Evolutionary conservation across 2,888 invertebrate genomes (phyloP), one percentile per base, ranked within the genome.

Genomic region (Lampropteryx suffumata): DNA sequence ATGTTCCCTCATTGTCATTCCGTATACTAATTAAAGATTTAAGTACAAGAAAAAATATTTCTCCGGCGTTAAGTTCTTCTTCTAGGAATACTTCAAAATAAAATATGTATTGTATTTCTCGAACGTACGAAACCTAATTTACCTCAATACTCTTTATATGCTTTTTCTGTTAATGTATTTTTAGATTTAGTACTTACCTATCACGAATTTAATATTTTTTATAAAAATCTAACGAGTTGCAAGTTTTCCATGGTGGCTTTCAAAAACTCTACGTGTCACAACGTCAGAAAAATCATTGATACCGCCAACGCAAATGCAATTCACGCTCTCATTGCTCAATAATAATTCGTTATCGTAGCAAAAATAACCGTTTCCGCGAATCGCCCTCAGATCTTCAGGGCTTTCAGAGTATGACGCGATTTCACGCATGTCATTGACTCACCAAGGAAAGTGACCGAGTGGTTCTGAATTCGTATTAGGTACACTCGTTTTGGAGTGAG

Each of bases 391-490:
- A 58, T 53, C 45, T 57, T 52, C 49, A 58, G 50, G 41, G 55
- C 54, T 61, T 47, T 64, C 50, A 50, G 59, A 57, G 57, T 49
- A 62, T 57, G 56, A 62, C 53, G 56, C 47, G 57, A 57, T 63
- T 69, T 74, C 74, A 73, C 71, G 66, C 69, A 64, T 79, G 83
- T 82, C 82, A 84, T 84, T 89, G 89, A 88, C 81, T 86, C 85
- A 85, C 71, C 69, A 77, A 69, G 77, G 76, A 84, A 84, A 84
- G 82, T 86, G 88, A 82, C 83, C 80, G 84, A 79, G 71, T 79
- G 75, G 63, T 74, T 81, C 75, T 74, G 79, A 81, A 79, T 79
- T 76, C 70, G 69, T 69, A 62, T 70, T 71, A 30, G 12, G 30
- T 30, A 52, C 54, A 50, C 57, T 61, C 50, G 58, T 80, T 82